Base-by-base conservation (phyloP, 2,797 vertebrate species). In the Apodemus agrarius region DNA sequence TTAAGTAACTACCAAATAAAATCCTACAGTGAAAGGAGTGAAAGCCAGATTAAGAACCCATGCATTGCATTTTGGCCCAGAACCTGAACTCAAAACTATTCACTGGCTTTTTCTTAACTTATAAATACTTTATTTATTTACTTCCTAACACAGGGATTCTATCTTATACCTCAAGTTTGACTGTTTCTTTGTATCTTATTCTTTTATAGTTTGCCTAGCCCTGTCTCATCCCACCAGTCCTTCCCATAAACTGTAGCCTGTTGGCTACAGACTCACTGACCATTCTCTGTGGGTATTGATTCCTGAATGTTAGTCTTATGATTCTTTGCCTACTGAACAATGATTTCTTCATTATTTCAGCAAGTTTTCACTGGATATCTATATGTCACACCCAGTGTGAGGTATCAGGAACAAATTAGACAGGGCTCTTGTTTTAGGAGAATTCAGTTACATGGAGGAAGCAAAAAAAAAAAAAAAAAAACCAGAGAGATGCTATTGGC, bases 251-350 rank as follows among this genome's bases (percentile, higher is more conserved):
- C 40, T 85, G 22, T 9, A 96, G 22, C 19, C 21, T 26, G 54
- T 37, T 87, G 49, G 40, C 19, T 61, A 37, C 9, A 82, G 40
- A 83, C 14, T 29, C 0, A 14, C 16, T 94, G 43, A 3, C 26
- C 54, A 81, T 43, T 87, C 40, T 40, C 52, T 88, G 34, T 16
- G 83, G n/a, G 26, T 69, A 75, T 26, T 96, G 26, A 92, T 93
- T 90, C 92, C n/a, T 90, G 84, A 96, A 92, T 95, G 88, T 90
- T 95, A 40, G 19, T 84, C 24, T 37, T 94, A 86, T 59, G 93
- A 69, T 91, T 92, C 40, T 81, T 57, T 94, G 43, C 34, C 19
- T 90, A 8, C 40, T 94, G 12, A 24, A 6, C 14, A 96, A 86
- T 72, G 40, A 76, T 90, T 90, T 95, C 16, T 63, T 93, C 59